Percentiles rank a stretch among this genome's conserved stretches.
phyloP scores from a whole-genome alignment of 2,888 invertebrate genomes.

The Laspeyria flexula region DNA sequence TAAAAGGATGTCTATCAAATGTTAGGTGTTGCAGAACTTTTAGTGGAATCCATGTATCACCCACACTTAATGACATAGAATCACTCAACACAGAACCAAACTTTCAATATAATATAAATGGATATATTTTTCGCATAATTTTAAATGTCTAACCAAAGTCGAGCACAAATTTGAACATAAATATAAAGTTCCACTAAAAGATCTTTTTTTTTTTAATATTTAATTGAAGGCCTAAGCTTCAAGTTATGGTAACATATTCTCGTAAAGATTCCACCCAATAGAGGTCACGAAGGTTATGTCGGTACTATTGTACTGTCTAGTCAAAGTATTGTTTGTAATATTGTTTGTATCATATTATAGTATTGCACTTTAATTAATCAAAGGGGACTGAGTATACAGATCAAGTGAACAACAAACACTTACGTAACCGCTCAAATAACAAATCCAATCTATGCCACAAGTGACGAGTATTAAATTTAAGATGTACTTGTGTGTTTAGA shows the following conservation, averaged over 20 bases:
- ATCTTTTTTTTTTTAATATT: conserved; percentile 45
- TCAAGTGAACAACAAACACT: conserved; percentile 31
- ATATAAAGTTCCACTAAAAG: conserved; percentile 56
- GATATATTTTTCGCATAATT: conserved; percentile 17
- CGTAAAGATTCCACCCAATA: conserved; percentile 66
- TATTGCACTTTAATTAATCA: conserved; percentile 64
- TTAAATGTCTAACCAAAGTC: conserved; percentile 14
- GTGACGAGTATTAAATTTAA: conserved; percentile 37
- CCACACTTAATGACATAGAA: conserved; percentile 1
- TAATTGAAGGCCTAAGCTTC: conserved; percentile 68
- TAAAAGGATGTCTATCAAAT: conserved; percentile 65
- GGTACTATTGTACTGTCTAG: conserved; percentile 84
- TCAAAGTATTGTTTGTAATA: conserved; percentile 79
- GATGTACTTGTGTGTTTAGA: conserved; percentile 39
- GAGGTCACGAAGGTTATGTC: conserved; percentile 69
- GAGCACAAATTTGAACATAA: conserved; percentile 20
- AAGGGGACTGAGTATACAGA: conserved; percentile 58
- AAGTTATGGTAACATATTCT: conserved; percentile 55
- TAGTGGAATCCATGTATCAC: conserved; percentile 51
- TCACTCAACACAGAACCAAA: conserved; percentile 5
- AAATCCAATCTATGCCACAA: conserved; percentile 26
- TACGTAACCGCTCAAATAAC: conserved; percentile 36
- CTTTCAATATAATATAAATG: conserved; percentile 3
- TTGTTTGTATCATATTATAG: conserved; percentile 76
- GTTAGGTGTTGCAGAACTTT: conserved; percentile 64